A percentile compares a stretch with the other conserved stretches of the same genome.
Evolutionary conservation across 2,113 vertebrate species (phyloP).

Genomic region (Phocoena sinus): DNA sequence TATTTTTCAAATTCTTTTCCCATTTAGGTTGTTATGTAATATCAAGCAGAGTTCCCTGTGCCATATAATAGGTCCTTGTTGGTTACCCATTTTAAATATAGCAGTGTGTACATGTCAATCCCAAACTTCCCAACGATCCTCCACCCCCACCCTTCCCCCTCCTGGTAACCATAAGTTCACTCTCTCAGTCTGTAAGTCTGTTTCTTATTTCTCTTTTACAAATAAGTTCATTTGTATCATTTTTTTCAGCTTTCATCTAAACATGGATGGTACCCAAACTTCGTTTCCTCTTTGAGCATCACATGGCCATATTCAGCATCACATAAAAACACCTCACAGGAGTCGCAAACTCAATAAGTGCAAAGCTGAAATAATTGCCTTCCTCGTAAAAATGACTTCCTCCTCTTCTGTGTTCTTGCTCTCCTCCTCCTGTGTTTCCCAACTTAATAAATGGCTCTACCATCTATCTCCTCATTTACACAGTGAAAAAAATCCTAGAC

Average conservation of each 20-base stretch:
- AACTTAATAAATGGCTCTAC: background rate
- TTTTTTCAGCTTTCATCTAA: background rate
- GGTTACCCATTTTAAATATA: no score
- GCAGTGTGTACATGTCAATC: no score
- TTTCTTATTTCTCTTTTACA: no score
- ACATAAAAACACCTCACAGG: background rate
- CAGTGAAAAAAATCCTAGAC: background rate
- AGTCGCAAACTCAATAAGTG: background rate
- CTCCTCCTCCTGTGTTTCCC: background rate
- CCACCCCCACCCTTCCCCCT: no score
- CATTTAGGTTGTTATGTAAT: no score
- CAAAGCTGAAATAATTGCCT: background rate
- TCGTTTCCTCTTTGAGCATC: background rate
- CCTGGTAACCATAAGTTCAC: no score
- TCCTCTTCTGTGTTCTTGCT: background rate
- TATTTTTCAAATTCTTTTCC: no score
- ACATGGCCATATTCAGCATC: background rate
- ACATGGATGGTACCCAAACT: background rate
- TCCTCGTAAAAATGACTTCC: background rate
- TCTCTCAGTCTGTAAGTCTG: no score
- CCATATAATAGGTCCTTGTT: no score
- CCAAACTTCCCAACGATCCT: no score
- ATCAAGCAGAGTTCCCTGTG: no score
- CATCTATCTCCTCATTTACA: background rate
- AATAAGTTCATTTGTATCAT: no score